phyloP scores from a whole-genome alignment of 2,888 invertebrate genomes.

The Tipula confusa region DNA sequence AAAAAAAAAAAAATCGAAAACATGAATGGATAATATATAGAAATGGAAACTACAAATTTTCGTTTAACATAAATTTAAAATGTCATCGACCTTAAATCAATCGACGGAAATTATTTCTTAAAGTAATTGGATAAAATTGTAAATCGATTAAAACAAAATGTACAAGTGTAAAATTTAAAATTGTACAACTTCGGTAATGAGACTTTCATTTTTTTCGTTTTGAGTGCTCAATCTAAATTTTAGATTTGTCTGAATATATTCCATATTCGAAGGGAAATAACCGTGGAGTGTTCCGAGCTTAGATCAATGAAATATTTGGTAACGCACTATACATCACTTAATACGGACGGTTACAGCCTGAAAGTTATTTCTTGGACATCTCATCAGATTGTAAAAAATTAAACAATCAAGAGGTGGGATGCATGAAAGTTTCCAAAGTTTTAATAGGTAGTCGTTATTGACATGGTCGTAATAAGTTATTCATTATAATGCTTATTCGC shows the following conservation, averaged over 20 bases:
- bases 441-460: too few species aligned
- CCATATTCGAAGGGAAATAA: background rate
- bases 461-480: too few species aligned
- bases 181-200: background rate
- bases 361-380: too few species aligned
- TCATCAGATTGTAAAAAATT: too few species aligned
- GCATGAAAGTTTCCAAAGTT: too few species aligned
- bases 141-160: background rate
- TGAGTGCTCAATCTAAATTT: background rate
- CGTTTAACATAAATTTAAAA: background rate
- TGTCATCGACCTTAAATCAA: background rate
- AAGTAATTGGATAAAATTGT: background rate
- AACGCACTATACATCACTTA: too few species aligned
- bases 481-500: too few species aligned
- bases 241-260: background rate
- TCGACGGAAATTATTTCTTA: background rate
- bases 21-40: background rate
- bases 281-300: too few species aligned
- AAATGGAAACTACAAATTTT: background rate
- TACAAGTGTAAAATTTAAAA: background rate
- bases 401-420: too few species aligned
- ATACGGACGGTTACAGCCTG: too few species aligned
- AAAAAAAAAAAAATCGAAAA: background rate
- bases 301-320: too few species aligned
- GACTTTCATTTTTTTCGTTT: background rate